phyloP scores from a whole-genome alignment of 37 sponge, comb jelly and placozoan species.

The Ephydatia muelleri region DNA sequence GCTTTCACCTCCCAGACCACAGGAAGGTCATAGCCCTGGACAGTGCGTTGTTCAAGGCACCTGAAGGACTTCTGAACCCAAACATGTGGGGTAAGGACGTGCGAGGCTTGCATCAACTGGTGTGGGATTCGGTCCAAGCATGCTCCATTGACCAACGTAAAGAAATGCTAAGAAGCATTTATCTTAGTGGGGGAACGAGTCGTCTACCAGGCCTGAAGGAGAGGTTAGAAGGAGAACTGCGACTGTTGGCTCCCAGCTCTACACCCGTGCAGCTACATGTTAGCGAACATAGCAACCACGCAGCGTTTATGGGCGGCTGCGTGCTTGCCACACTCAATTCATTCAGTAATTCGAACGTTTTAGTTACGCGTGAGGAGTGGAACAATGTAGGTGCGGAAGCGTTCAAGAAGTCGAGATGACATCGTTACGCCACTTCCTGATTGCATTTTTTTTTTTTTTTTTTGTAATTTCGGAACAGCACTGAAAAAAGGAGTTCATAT shows the following conservation, averaged over 20 bases:
- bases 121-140: slow-evolving; percentile 79
- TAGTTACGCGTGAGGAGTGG: slow-evolving; percentile 63
- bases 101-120: slow-evolving; percentile 54
- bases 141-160: slow-evolving; percentile 72
- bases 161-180: slow-evolving; percentile 60
- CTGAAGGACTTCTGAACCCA: slow-evolving; percentile 77
- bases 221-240: slow-evolving; percentile 67
- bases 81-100: slow-evolving; percentile 75
- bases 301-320: slow-evolving; percentile 77
- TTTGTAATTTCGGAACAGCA: neutral
- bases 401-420: slow-evolving; percentile 33
- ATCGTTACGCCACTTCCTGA: neutral
- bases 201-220: slow-evolving; percentile 63
- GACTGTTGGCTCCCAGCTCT: slow-evolving; percentile 24
- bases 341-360: slow-evolving; percentile 48
- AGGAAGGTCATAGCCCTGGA: slow-evolving; percentile 58
- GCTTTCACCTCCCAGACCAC: slow-evolving; percentile 74
- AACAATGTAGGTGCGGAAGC: slow-evolving; percentile 26
- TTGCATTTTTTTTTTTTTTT: slow-evolving; percentile 7
- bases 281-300: slow-evolving; percentile 58
- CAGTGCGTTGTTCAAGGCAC: slow-evolving; percentile 49
- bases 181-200: slow-evolving; percentile 68
- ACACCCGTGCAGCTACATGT: slow-evolving; percentile 63
- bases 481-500: neutral
- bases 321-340: slow-evolving; percentile 65